Evolutionary conservation across 2,797 vertebrate species (phyloP).

Genomic region (Pipistrellus kuhlii): DNA sequence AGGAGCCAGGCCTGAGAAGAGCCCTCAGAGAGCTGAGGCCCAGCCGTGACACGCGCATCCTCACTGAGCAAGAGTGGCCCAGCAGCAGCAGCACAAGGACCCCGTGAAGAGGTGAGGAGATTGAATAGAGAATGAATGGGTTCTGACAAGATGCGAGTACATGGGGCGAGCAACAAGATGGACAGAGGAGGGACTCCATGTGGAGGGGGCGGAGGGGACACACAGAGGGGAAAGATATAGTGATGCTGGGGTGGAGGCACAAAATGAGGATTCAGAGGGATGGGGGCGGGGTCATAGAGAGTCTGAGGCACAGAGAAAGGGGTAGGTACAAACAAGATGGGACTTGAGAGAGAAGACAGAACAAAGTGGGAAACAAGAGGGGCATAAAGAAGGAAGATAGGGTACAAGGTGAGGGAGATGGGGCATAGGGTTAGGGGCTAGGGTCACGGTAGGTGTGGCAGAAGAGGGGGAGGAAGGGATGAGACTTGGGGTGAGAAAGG

Average conservation of each 20-base stretch:
- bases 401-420: neutral
- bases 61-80: neutral
- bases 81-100: neutral
- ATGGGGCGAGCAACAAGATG: neutral
- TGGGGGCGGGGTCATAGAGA: neutral
- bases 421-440: neutral
- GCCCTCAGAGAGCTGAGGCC: neutral
- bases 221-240: neutral
- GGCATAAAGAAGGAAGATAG: neutral
- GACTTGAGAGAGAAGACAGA: neutral
- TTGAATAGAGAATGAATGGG: neutral
- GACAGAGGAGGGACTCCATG: neutral
- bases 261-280: neutral
- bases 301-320: neutral
- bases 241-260: neutral
- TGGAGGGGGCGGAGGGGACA: neutral
- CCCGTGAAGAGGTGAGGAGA: neutral
- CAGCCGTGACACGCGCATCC: neutral
- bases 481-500: neutral
- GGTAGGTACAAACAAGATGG: neutral
- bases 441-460: neutral
- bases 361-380: neutral
- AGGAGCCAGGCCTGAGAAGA: neutral
- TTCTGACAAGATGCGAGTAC: neutral
- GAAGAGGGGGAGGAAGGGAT: neutral